Base-by-base conservation (phyloP, 2,888 invertebrate genomes). In the Elaeidobius kamerunicus region DNA sequence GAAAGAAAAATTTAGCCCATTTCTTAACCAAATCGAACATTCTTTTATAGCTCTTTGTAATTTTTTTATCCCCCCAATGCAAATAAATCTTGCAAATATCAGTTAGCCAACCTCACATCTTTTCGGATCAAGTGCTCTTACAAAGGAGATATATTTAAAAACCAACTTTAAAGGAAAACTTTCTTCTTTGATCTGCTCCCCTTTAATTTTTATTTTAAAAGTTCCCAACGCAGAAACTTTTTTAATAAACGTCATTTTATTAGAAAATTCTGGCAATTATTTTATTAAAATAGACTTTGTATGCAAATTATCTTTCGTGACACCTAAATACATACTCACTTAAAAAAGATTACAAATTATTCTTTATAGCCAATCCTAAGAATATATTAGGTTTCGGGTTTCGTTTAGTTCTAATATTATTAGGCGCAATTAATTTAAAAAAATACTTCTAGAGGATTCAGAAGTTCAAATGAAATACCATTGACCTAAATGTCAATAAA, bases 1-100 rank as follows among this genome's bases (percentile, higher is more conserved):
- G 35, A 40, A 35, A 35, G 17, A 35, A 34, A 44, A 35, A 35
- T 45, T 35, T 32, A 14, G 35, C 34, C 15, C 35, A 20, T 49
- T 16, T 41, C 41, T 27, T 20, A 23, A 41, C 20, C 23, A 34
- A 48, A 48, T 41, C 20, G 50, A 28, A 43, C 19, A 36, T 48
- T 50, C 46, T 46, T 40, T 44, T 19, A 44, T 52, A n/a, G n/a
- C 32, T 30, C 30, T 40, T 18, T 41, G 6, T 20, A 20, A 32
- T 23, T 14, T 52, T 41, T 39, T 39, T 39, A n/a, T 28, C 20
- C 36, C 42, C 45, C 40, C 23, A 46, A 46, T 46, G 40, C 45
- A 35, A 46, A 52, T 52, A 52, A 46, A 52, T 52, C 40, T 51
- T 45, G 45, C 39, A 44, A 39, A 45, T 51, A 51, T 45, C 45